These are phyloP conservation scores for Mus pahari DNA, from an alignment of 2,113 vertebrate genomes.

Conservation along the genomic window DNA sequence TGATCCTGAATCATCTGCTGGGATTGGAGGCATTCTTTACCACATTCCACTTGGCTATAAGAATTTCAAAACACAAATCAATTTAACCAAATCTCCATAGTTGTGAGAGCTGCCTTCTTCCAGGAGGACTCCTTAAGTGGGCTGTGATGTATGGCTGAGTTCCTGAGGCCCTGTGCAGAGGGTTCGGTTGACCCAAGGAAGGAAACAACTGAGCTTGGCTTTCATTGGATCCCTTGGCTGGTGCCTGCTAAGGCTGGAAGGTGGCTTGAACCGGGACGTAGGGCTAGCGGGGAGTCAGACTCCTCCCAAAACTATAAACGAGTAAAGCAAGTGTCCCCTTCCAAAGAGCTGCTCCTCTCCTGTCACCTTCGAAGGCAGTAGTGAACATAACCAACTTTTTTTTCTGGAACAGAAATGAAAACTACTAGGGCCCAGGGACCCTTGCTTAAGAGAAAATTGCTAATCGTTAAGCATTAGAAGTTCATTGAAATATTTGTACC, in stretches of 20 bases:
- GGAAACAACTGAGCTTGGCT: background rate
- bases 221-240: background rate
- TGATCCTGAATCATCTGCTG: too few species aligned
- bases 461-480: background rate
- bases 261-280: background rate
- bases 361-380: background rate
- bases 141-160: background rate
- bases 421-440: background rate
- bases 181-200: background rate
- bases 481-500: background rate
- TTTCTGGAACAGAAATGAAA: background rate
- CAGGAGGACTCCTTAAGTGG: background rate
- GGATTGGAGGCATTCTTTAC: too few species aligned
- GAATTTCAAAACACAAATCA: background rate
- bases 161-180: slow-evolving; percentile 10
- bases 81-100: background rate
- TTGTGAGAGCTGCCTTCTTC: slow-evolving; percentile 27
- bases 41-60: too few species aligned
- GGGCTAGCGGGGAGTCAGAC: background rate
- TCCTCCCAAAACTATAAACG: background rate
- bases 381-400: background rate
- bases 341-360: background rate
- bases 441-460: background rate
- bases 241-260: background rate
- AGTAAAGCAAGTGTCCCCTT: background rate